Evolutionary conservation across 1,140 invertebrate genomes (phyloP).

Genomic region (Drosophila malerkotliana): DNA sequence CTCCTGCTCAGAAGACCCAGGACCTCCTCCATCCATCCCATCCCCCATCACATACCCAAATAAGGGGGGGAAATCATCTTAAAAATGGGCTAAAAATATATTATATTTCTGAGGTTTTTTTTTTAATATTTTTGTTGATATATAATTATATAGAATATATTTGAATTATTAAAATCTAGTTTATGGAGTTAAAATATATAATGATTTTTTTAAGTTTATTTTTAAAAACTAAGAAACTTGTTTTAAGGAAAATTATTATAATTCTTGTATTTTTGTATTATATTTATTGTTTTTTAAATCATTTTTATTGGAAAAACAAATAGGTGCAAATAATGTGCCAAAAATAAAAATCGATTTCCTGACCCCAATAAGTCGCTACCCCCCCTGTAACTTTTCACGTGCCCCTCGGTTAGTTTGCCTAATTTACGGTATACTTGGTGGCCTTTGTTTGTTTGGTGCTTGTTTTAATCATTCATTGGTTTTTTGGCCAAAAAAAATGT

Average conservation of each 20-base stretch:
- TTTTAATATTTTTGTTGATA: not conserved
- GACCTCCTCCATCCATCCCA: not conserved
- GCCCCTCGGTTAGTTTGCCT: conserved; percentile 20
- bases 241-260: too few species aligned
- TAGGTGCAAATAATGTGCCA: not conserved
- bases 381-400: not conserved
- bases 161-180: too few species aligned
- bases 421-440: conserved; percentile 45
- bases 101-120: not conserved
- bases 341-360: not conserved
- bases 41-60: not conserved
- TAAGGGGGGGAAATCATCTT: not conserved
- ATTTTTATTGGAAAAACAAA: not conserved
- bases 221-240: too few species aligned
- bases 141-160: not conserved
- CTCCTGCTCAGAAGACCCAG: not conserved
- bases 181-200: too few species aligned
- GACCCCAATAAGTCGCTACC: not conserved
- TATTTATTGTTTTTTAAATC: not conserved
- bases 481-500: conserved; percentile 1
- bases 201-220: too few species aligned
- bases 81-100: not conserved
- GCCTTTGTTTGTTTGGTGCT: conserved; percentile 27
- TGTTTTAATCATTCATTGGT: conserved; percentile 36
- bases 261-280: too few species aligned